A percentile compares a stretch with the other conserved stretches of the same genome.
phyloP scores from a whole-genome alignment of 2,888 invertebrate species.

The Drosophila stalkeri region DNA sequence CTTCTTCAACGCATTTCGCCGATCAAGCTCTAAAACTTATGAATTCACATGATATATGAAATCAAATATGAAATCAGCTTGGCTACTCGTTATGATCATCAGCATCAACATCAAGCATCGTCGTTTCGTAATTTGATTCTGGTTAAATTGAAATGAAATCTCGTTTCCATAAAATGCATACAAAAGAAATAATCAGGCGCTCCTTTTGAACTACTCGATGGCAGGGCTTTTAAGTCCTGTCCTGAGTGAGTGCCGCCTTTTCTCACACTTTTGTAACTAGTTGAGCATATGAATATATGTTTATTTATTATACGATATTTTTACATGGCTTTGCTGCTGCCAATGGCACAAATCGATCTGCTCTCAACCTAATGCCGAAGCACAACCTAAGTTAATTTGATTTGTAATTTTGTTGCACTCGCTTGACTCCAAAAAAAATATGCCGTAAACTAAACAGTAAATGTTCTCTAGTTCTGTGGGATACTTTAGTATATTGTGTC shows the following conservation, averaged over 20 bases:
- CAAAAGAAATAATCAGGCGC: constrained; percentile 29
- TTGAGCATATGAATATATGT: not conserved
- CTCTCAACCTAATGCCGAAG: too few species aligned
- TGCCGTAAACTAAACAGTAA: too few species aligned
- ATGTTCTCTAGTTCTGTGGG: too few species aligned
- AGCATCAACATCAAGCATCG: not conserved
- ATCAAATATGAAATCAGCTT: constrained; percentile 20
- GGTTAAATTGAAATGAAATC: constrained; percentile 76
- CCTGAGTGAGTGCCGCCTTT: constrained; percentile 14
- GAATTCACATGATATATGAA: too few species aligned
- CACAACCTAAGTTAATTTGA: too few species aligned
- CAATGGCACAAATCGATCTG: too few species aligned
- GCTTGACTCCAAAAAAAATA: too few species aligned
- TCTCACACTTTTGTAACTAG: constrained; percentile 14
- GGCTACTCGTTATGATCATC: constrained; percentile 16
- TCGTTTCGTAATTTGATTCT: constrained; percentile 76
- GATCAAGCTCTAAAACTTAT: constrained; percentile 12
- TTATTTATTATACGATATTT: not conserved
- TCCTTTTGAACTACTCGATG: constrained; percentile 54
- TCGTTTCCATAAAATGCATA: constrained; percentile 61
- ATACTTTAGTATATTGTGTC: too few species aligned
- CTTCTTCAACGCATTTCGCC: constrained; percentile 22
- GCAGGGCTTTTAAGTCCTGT: constrained; percentile 44
- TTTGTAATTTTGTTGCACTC: too few species aligned
- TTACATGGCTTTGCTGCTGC: too few species aligned